Base-by-base conservation (phyloP, 2,797 vertebrate genomes). In the Characodon lateralis region DNA sequence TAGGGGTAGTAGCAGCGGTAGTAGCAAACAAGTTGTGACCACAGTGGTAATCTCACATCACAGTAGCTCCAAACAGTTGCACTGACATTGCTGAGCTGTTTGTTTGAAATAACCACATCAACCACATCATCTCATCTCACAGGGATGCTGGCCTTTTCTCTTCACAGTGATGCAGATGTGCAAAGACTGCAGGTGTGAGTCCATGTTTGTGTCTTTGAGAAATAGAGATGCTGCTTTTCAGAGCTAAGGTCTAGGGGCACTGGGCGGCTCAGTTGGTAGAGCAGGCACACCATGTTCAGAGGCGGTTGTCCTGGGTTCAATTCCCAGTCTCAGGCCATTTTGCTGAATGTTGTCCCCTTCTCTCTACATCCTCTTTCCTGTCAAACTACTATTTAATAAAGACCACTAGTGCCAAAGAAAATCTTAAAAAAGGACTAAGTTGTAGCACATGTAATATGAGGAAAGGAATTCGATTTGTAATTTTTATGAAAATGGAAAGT, bases 121-220 rank as follows among this genome's bases (percentile, higher is more conserved):
- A 73, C 81, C 80, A 75, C 79, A n/a, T n/a, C 70, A 71, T 10
- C 46, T 46, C 73, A 18, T 83, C 85, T 83, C 76, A 31, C 35
- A 28, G 81, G 76, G 75, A 73, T 22, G 85, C 74, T 72, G 87
- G 80, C 55, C 85, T 83, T 87, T 88, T 83, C 80, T 39, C 56
- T 80, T 41, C 56, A 5, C 59, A 1, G 73, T 83, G 83, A 89
- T 80, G 78, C 73, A 85, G 74, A 89, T 88, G 69, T 75, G 82
- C 46, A 78, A 24, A 76, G 86, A 84, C 83, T 75, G 70, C 2
- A 13, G 22, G 26, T 71, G 77, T 65, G 43, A 71, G 68, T 69
- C 78, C 48, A 58, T 72, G 78, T 63, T 48, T 63, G 41, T 59
- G 71, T n/a, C 26, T n/a, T 56, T 70, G 55, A 39, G 12, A 28